These are phyloP conservation scores for Pseudomugil tenellus DNA, from an alignment of 2,797 vertebrate genomes.

Conservation along the genomic window DNA sequence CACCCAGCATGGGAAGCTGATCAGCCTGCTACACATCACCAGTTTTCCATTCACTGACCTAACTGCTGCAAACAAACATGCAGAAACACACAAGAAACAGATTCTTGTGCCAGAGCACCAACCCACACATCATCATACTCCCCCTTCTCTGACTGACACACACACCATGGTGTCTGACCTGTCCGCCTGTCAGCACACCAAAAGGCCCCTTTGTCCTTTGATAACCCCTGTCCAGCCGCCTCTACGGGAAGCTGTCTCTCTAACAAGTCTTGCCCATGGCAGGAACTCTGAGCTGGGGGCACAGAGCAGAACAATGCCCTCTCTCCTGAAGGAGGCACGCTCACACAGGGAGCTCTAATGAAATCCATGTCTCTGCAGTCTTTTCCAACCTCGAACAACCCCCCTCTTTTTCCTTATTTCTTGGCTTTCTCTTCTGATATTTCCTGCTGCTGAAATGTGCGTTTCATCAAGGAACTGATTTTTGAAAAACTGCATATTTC, in stretches of 20 bases:
- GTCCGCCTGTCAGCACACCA: constrained; percentile 77
- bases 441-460: constrained; percentile 36
- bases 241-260: constrained; percentile 75
- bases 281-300: constrained; percentile 64
- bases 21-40: constrained; percentile 48
- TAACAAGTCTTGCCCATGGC: constrained; percentile 71
- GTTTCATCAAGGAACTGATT: constrained; percentile 47
- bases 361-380: constrained; percentile 63
- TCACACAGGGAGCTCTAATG: constrained; percentile 68
- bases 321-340: constrained; percentile 51
- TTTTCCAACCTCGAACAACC: constrained; percentile 38
- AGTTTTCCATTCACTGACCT: constrained; percentile 38
- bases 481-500: constrained; percentile 12
- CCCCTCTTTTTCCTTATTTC: neutral
- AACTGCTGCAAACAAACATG: constrained; percentile 54
- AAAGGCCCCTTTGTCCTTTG: constrained; percentile 83
- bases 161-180: constrained; percentile 52
- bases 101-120: constrained; percentile 39
- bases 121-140: constrained; percentile 33
- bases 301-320: constrained; percentile 68
- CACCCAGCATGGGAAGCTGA: constrained; percentile 24
- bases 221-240: constrained; percentile 75
- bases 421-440: constrained; percentile 28
- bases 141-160: constrained; percentile 8
- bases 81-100: constrained; percentile 40